phyloP scores from a whole-genome alignment of 2,113 vertebrate genomes.

The Myotis davidii region DNA sequence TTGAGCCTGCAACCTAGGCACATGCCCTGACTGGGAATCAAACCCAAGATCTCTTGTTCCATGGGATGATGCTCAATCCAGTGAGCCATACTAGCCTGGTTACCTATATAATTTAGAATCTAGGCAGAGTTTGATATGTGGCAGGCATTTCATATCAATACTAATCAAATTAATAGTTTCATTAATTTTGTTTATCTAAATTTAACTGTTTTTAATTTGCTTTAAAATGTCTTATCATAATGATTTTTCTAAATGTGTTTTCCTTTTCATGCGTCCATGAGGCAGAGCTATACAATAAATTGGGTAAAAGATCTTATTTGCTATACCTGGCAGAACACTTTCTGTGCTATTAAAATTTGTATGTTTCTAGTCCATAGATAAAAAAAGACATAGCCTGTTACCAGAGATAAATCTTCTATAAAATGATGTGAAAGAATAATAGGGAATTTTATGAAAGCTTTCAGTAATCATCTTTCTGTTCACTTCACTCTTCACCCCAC shows the following conservation, averaged over 20 bases:
- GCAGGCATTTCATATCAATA: neutral
- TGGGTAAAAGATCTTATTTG: neutral
- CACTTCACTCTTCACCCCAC: neutral
- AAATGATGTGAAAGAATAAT: neutral
- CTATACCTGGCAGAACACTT: neutral
- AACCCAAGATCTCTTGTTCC: neutral
- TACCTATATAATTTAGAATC: neutral
- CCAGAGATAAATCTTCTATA: neutral
- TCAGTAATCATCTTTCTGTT: neutral
- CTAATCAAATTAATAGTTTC: slow-evolving; percentile 15
- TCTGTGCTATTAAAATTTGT: slow-evolving; percentile 17
- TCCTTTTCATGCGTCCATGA: neutral
- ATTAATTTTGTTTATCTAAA: slow-evolving; percentile 45
- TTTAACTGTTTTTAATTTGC: slow-evolving; percentile 16
- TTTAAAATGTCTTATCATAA: neutral
- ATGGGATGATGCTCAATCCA: neutral
- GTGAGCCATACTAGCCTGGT: neutral
- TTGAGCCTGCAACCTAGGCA: neutral
- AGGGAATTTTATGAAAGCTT: slow-evolving; percentile 6
- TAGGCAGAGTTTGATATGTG: neutral
- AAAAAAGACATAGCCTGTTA: neutral
- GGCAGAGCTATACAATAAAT: neutral
- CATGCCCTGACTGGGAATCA: neutral
- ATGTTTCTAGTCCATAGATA: neutral
- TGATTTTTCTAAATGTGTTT: neutral